Evolutionary conservation across 2,113 vertebrate species (phyloP).

Genomic region (Neotragus moschatus): DNA sequence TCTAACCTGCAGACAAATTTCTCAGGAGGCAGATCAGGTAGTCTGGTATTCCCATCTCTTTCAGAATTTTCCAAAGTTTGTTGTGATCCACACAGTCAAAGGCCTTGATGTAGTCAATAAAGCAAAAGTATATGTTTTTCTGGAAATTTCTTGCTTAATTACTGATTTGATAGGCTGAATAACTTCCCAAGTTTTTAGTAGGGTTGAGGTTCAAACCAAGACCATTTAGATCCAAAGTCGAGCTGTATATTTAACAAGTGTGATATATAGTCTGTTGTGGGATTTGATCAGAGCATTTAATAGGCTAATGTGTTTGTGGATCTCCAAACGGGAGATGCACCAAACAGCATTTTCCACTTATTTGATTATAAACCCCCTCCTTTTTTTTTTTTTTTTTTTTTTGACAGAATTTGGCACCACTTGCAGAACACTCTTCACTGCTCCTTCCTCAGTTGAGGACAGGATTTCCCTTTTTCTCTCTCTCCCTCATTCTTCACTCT

Average conservation of each 20-base stretch:
- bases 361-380: neutral
- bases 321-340: constrained; percentile 11
- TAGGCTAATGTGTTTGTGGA: constrained; percentile 42
- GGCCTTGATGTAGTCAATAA: neutral
- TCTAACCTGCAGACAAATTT: neutral
- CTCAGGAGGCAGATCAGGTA: neutral
- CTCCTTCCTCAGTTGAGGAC: neutral
- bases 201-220: neutral
- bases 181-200: neutral
- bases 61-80: neutral
- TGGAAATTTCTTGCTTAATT: neutral
- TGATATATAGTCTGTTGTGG: constrained; percentile 4
- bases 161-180: neutral
- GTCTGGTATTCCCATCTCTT: neutral
- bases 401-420: neutral
- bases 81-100: neutral
- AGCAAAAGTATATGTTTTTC: neutral
- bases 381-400: neutral
- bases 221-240: neutral
- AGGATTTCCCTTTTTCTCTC: neutral
- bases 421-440: neutral
- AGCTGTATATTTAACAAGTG: neutral
- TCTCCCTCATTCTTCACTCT: neutral
- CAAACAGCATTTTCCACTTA: constrained; percentile 15
- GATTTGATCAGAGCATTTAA: constrained; percentile 50